These are phyloP conservation scores for Trichogramma dendrolimi DNA, from an alignment of 2,888 invertebrate genomes.

Conservation along the genomic window DNA sequence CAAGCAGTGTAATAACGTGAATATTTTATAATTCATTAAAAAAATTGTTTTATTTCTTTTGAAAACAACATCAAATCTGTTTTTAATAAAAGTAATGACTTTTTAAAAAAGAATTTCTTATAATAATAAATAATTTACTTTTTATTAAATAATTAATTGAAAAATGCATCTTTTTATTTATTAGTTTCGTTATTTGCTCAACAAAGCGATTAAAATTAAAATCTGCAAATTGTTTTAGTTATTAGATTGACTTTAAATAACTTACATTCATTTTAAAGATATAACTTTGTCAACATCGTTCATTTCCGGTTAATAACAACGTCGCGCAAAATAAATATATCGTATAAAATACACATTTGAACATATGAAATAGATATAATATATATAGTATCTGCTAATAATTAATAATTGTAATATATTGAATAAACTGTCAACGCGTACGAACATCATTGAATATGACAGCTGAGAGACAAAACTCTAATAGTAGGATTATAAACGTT, in stretches of 20 bases:
- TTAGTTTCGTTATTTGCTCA: neutral
- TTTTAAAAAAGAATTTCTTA: conserved; percentile 10
- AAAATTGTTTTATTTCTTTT: neutral
- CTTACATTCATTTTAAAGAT: conserved; percentile 16
- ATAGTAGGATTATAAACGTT: conserved; percentile 12
- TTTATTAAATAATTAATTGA: conserved; percentile 11
- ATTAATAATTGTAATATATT: conserved; percentile 16
- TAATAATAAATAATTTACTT: neutral
- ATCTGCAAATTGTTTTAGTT: conserved; percentile 14
- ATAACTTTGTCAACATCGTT: conserved; percentile 25
- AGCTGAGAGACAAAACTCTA: conserved; percentile 20
- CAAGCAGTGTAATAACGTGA: too few species aligned
- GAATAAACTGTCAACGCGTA: conserved; percentile 18
- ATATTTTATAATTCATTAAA: too few species aligned
- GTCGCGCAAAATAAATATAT: conserved; percentile 25
- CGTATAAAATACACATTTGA: conserved; percentile 30
- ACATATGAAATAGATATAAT: conserved; percentile 27
- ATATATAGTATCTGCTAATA: conserved; percentile 4
- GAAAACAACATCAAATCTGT: conserved; percentile 4
- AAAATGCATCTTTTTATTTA: neutral
- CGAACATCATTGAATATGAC: conserved; percentile 15
- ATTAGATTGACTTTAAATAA: conserved; percentile 23
- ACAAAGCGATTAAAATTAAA: conserved; percentile 17
- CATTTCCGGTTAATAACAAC: conserved; percentile 22
- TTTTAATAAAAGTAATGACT: conserved; percentile 1